A percentile compares a stretch with the other conserved stretches of the same genome.
phyloP scores from a whole-genome alignment of 2,113 vertebrate species.

The Alces alces region DNA sequence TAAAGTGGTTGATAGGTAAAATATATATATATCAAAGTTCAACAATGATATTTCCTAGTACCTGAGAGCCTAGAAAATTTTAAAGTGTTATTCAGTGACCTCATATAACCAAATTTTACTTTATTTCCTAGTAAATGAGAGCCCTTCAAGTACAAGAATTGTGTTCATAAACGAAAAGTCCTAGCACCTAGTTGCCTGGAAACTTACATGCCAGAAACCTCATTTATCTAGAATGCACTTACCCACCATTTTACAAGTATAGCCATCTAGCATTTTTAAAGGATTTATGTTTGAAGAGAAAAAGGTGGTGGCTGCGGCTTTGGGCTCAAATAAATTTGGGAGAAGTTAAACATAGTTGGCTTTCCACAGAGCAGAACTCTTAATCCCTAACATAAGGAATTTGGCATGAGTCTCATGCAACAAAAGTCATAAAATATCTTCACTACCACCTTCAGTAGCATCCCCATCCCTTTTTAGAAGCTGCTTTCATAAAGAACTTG shows the following conservation, averaged over 20 bases:
- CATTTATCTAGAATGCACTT: neutral
- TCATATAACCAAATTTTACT: too few relatives aligned
- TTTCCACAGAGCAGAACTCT: neutral
- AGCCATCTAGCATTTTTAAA: neutral
- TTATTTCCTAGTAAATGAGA: neutral
- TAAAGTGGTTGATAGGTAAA: constrained; percentile 76
- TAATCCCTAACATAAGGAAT: neutral
- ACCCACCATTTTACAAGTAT: neutral
- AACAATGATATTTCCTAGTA: neutral
- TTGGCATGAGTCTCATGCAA: neutral
- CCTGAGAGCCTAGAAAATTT: too few relatives aligned
- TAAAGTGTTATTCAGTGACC: too few relatives aligned
- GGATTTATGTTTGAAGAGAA: neutral
- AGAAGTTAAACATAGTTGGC: neutral
- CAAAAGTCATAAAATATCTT: neutral
- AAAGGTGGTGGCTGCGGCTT: neutral
- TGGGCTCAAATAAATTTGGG: neutral
- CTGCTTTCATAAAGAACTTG: neutral
- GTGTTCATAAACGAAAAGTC: neutral
- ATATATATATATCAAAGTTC: neutral
- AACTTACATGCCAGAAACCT: neutral
- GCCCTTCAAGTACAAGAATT: neutral
- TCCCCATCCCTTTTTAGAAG: neutral
- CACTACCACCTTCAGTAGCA: neutral
- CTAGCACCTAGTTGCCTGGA: neutral